These are phyloP conservation scores for Chymomyza procnemis DNA, from an alignment of 2,888 invertebrate species.

Conservation along the genomic window DNA sequence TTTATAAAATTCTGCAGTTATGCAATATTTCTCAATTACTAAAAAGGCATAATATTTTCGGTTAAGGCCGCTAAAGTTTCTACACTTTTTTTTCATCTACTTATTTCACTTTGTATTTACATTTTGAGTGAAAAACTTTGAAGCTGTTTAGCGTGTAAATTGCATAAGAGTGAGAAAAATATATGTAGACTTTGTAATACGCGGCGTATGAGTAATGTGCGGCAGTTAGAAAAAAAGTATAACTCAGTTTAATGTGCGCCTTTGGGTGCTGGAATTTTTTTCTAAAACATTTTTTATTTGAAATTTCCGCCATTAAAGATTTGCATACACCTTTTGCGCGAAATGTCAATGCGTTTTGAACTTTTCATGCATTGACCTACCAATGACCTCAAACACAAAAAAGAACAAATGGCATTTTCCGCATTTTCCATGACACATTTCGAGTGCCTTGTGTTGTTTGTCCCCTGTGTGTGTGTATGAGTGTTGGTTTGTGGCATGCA, in stretches of 20 bases:
- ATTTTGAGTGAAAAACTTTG: conserved; percentile 1
- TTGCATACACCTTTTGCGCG: neutral
- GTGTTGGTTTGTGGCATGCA: neutral
- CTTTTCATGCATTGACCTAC: neutral
- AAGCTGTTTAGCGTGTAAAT: neutral
- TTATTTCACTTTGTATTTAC: neutral
- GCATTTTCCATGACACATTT: conserved; percentile 35
- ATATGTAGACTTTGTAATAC: neutral
- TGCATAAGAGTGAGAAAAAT: neutral
- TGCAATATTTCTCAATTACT: too few species aligned
- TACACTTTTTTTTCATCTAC: neutral
- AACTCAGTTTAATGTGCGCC: neutral
- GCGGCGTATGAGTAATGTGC: neutral
- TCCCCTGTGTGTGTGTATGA: conserved; percentile 1
- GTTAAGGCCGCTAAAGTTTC: too few species aligned
- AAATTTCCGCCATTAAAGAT: neutral
- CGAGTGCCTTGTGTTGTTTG: neutral
- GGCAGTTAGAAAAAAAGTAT: too few species aligned
- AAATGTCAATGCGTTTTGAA: neutral
- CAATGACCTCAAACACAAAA: neutral
- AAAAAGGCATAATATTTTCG: too few species aligned
- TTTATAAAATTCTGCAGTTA: too few species aligned
- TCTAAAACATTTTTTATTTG: neutral
- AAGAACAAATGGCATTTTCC: conserved; percentile 13
- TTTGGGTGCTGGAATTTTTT: neutral